phyloP scores from a whole-genome alignment of 2,888 invertebrate genomes.

The Cetonia aurata region DNA sequence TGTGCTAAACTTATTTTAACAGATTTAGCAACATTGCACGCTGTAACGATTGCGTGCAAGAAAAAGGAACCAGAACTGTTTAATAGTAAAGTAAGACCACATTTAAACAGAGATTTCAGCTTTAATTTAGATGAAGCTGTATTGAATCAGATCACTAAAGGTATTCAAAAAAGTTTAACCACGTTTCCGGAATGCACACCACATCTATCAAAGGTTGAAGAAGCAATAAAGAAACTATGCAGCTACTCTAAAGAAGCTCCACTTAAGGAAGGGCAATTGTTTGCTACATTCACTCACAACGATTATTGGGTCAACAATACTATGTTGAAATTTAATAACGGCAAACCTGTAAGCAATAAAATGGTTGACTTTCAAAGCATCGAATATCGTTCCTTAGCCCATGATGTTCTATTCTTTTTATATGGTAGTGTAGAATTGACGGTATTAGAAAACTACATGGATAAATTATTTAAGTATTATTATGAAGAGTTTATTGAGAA shows the following conservation, averaged over 20 bases:
- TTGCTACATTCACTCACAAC: conserved; percentile 68
- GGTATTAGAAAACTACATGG: conserved; percentile 63
- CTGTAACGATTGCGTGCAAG: conserved; percentile 68
- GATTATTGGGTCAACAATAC: conserved; percentile 75
- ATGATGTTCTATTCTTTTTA: conserved; percentile 70
- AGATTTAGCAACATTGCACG: conserved; percentile 69
- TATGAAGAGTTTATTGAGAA: conserved; percentile 56
- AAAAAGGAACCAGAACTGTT: conserved; percentile 63
- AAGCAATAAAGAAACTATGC: not conserved
- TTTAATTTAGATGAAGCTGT: conserved; percentile 42
- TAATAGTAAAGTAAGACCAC: conserved; percentile 60
- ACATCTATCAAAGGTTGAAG: conserved; percentile 11
- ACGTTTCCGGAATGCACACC: conserved; percentile 1
- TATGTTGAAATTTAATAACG: conserved; percentile 66
- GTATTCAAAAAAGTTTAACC: conserved; percentile 35
- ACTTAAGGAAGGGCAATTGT: conserved; percentile 64
- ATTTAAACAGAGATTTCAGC: conserved; percentile 51
- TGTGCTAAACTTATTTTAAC: conserved; percentile 65
- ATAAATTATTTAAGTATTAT: conserved; percentile 67
- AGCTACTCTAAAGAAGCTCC: conserved; percentile 46
- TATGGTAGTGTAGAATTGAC: conserved; percentile 66
- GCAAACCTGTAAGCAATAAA: conserved; percentile 59
- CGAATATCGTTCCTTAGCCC: conserved; percentile 66
- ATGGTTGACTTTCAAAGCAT: conserved; percentile 72
- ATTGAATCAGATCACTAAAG: conserved; percentile 37